These are phyloP conservation scores for Monopterus albus DNA, from an alignment of 2,113 vertebrate genomes.

Conservation along the genomic window DNA sequence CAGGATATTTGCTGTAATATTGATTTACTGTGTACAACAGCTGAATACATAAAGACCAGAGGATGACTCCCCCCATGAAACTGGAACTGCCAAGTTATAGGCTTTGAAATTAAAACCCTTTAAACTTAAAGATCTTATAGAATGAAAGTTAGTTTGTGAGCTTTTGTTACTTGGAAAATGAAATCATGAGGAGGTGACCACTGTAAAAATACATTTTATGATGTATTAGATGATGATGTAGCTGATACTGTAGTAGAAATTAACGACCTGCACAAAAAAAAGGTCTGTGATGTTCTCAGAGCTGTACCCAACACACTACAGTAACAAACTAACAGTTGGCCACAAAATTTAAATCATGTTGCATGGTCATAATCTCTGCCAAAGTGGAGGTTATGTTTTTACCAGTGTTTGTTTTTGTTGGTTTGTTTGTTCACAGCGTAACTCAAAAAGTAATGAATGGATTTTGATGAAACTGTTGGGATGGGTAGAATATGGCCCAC, in stretches of 20 bases:
- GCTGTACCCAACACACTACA: not conserved
- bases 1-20: slow-evolving; percentile 46
- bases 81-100: slow-evolving; percentile 33
- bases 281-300: not conserved
- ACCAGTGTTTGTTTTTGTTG: too few relatives aligned
- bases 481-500: too few relatives aligned
- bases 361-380: too few relatives aligned
- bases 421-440: too few relatives aligned
- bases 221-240: too few relatives aligned
- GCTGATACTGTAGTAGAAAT: too few relatives aligned
- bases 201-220: too few relatives aligned
- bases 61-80: slow-evolving; percentile 27
- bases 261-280: not conserved
- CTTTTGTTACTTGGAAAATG: not conserved
- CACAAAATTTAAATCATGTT: not conserved
- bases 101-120: slow-evolving; percentile 38
- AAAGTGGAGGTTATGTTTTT: too few relatives aligned
- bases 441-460: too few relatives aligned
- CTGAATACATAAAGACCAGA: slow-evolving; percentile 62
- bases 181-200: not conserved
- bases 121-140: not conserved
- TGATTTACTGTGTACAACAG: slow-evolving; percentile 54
- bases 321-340: not conserved
- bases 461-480: too few relatives aligned
- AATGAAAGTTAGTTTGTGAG: not conserved